Base-by-base conservation (phyloP, 2,797 vertebrate species). In the Anolis apletophallus region DNA sequence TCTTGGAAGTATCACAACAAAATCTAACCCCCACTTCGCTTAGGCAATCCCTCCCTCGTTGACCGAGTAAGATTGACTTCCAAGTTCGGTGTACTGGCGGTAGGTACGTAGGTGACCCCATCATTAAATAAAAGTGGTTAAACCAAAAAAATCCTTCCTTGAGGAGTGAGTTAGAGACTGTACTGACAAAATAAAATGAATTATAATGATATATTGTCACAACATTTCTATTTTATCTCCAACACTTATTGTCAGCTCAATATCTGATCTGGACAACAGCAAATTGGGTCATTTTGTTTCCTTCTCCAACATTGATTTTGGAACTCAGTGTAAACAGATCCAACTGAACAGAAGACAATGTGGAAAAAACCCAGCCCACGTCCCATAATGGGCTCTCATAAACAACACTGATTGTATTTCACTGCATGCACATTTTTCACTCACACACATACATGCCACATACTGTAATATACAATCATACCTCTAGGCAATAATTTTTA, bases 331-430 rank as follows among this genome's bases (percentile, higher is more conserved):
- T 52, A 85, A 72, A 29, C 52, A 81, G 0, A 84, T 68, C 1
- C 1, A 71, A 64, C 83, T 57, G 57, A 88, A 87, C n/a, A 81
- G 83, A 54, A 92, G 85, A 91, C 88, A 83, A 88, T 80, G 8
- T 5, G 83, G 87, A 40, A 68, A 88, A 84, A 67, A 67, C 79
- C 2, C 21, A 13, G 10, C 0, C 54, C 52, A 52, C 1, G 14
- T 10, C 6, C 59, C 17, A 29, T 50, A 79, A 86, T 64, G 23
- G 19, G 74, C 54, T 85, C 40, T 78, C 68, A 46, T 10, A 61
- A 81, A 17, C 1, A 80, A 79, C 46, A 81, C 26, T 55, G 59
- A 76, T 19, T 86, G 74, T 57, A 64, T 83, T 80, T 83, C 2
- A 7, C 36, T 5, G 1, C 26, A 1, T 1, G 1, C 72, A 32